Conservation (phyloP, 2,888 invertebrate species). For the Temnothorax rugatulus region DNA sequence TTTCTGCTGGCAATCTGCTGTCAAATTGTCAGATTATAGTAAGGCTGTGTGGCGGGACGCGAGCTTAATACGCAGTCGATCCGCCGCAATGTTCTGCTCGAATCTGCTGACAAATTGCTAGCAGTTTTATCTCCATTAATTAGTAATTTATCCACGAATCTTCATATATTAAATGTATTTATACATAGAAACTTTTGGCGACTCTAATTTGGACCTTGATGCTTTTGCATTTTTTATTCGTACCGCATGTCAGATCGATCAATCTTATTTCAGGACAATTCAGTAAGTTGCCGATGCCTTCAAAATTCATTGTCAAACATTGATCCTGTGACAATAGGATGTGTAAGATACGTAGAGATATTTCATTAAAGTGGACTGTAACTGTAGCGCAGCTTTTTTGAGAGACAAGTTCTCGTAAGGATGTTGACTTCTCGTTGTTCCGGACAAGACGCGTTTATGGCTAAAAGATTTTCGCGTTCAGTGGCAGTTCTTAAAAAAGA, state of each 20-base stretch:
- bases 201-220: slow-evolving; percentile 15
- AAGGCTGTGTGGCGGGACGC: neutral
- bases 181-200: neutral
- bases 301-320: slow-evolving; percentile 78
- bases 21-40: neutral
- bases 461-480: neutral
- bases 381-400: neutral
- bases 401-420: neutral
- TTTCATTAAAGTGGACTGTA: slow-evolving; percentile 28
- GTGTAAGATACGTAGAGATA: slow-evolving; percentile 77
- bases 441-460: slow-evolving; percentile 12
- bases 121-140: slow-evolving; percentile 41
- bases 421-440: slow-evolving; percentile 12
- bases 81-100: neutral
- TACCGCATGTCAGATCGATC: slow-evolving; percentile 9
- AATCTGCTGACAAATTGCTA: neutral
- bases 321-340: slow-evolving; percentile 57
- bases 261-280: slow-evolving; percentile 37
- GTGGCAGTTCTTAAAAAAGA: slow-evolving; percentile 57
- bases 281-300: slow-evolving; percentile 83
- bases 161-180: neutral
- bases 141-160: slow-evolving; percentile 22
- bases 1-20: neutral
- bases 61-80: neutral
- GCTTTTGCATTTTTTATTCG: slow-evolving; percentile 15